Evolutionary conservation across 1,140 invertebrate genomes (phyloP).

Genomic region (Leptestheria dahalacensis): DNA sequence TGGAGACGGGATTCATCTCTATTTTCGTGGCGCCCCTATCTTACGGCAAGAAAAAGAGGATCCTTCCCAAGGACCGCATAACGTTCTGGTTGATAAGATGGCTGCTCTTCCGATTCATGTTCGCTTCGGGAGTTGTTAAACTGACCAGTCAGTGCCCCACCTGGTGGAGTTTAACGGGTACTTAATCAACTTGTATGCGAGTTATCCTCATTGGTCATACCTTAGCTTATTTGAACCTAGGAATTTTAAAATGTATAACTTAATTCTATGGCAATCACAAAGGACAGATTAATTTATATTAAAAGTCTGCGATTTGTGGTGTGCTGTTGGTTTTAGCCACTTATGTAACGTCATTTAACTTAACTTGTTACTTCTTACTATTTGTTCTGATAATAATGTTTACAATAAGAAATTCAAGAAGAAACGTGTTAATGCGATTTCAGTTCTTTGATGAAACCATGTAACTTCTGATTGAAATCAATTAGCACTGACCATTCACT

Average conservation of each 20-base stretch:
- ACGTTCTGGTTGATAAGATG: slow-evolving; percentile 58
- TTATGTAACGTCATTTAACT: too few species aligned
- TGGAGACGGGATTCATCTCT: slow-evolving; percentile 61
- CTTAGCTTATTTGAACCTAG: too few species aligned
- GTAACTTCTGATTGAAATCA: background rate
- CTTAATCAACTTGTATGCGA: slow-evolving; percentile 14
- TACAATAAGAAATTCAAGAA: too few species aligned
- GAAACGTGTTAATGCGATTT: too few species aligned
- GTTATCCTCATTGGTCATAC: slow-evolving; percentile 14
- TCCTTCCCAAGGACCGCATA: slow-evolving; percentile 20
- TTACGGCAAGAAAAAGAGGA: slow-evolving; percentile 26
- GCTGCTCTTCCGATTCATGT: slow-evolving; percentile 62
- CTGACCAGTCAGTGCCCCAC: slow-evolving; percentile 55
- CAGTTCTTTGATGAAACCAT: too few species aligned
- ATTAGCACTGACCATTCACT: slow-evolving; percentile 52
- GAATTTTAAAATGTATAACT: too few species aligned
- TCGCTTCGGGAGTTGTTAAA: slow-evolving; percentile 59
- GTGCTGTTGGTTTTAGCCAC: too few species aligned
- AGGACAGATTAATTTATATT: too few species aligned
- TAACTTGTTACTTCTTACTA: too few species aligned
- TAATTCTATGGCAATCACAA: too few species aligned
- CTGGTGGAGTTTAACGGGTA: slow-evolving; percentile 70
- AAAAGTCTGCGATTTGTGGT: too few species aligned
- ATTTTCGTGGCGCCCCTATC: slow-evolving; percentile 51
- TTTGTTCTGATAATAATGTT: too few species aligned